Evolutionary conservation across 2,888 invertebrate genomes (phyloP).

Genomic region (Ametastegia equiseti): DNA sequence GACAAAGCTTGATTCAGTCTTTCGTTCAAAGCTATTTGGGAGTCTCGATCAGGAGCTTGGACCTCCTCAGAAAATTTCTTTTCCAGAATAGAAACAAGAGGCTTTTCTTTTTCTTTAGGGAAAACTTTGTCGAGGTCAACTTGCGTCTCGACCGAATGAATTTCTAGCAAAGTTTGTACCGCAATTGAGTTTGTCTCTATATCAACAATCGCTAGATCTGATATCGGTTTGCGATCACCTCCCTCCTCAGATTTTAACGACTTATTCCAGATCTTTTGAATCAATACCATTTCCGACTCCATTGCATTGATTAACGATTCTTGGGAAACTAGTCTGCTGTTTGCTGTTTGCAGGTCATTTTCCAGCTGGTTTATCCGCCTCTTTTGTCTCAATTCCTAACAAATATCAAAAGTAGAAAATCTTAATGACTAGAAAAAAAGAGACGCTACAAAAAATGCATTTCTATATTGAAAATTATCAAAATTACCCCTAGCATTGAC

Average conservation of each 20-base stretch:
- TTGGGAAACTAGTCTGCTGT: slow-evolving; percentile 60
- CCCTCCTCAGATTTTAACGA: slow-evolving; percentile 52
- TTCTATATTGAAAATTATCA: too few species aligned
- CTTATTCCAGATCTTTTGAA: slow-evolving; percentile 65
- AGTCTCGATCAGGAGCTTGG: slow-evolving; percentile 10
- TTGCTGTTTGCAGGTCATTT: slow-evolving; percentile 62
- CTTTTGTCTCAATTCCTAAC: slow-evolving; percentile 67
- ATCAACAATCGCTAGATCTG: slow-evolving; percentile 17
- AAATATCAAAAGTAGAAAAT: neutral
- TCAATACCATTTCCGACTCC: slow-evolving; percentile 66
- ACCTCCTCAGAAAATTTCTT: neutral
- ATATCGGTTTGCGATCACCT: neutral
- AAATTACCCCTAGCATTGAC: slow-evolving; percentile 62
- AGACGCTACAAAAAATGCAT: too few species aligned
- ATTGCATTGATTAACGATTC: slow-evolving; percentile 62
- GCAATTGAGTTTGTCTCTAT: slow-evolving; percentile 54
- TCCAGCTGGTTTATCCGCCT: slow-evolving; percentile 66
- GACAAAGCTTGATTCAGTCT: slow-evolving; percentile 73
- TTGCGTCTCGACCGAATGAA: slow-evolving; percentile 58
- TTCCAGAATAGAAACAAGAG: neutral
- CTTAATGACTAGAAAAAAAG: neutral
- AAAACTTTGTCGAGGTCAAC: slow-evolving; percentile 48
- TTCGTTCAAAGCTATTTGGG: slow-evolving; percentile 61
- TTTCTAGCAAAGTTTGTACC: slow-evolving; percentile 56
- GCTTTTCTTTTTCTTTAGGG: neutral